Evolutionary conservation across 2,888 invertebrate genomes (phyloP).

Genomic region (Bursaphelenchus okinawaensis): DNA sequence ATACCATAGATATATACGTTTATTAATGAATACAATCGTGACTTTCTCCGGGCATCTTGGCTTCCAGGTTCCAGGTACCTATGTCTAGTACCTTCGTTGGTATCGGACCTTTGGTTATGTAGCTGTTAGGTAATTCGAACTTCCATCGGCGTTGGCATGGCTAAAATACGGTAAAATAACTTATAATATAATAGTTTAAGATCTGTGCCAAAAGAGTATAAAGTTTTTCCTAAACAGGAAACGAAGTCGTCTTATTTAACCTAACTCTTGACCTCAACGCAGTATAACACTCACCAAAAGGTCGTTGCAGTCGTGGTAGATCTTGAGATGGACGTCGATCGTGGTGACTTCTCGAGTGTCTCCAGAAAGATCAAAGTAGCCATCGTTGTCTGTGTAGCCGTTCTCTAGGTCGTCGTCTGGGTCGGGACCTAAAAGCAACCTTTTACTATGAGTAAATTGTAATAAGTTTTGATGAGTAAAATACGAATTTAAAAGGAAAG

Average conservation of each 20-base stretch:
- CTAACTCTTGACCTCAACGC: not conserved
- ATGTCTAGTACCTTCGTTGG: constrained; percentile 47
- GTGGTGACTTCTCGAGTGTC: constrained; percentile 52
- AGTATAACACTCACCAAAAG: constrained; percentile 40
- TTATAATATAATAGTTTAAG: not conserved
- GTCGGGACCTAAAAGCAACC: constrained; percentile 41
- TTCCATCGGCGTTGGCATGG: constrained; percentile 57
- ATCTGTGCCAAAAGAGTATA: not conserved
- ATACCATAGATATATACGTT: not conserved
- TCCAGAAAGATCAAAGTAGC: constrained; percentile 43
- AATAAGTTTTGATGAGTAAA: not conserved
- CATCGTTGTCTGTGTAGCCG: constrained; percentile 43
- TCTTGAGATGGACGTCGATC: constrained; percentile 54
- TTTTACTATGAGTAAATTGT: not conserved
- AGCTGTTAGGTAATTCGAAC: constrained; percentile 56
- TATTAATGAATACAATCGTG: constrained; percentile 53
- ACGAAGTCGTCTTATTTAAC: too few species aligned
- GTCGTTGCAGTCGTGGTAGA: constrained; percentile 57
- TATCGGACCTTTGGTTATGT: constrained; percentile 41
- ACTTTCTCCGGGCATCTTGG: constrained; percentile 43
- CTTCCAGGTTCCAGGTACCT: constrained; percentile 56
- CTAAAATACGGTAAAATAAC: constrained; percentile 34
- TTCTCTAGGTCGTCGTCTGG: constrained; percentile 50
- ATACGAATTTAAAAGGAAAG: not conserved
- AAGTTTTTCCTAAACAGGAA: too few species aligned